A percentile compares a stretch with the other conserved stretches of the same genome.
These are phyloP conservation scores for Atlantisia rogersi DNA, from an alignment of 2,113 vertebrate species.

Conservation along the genomic window DNA sequence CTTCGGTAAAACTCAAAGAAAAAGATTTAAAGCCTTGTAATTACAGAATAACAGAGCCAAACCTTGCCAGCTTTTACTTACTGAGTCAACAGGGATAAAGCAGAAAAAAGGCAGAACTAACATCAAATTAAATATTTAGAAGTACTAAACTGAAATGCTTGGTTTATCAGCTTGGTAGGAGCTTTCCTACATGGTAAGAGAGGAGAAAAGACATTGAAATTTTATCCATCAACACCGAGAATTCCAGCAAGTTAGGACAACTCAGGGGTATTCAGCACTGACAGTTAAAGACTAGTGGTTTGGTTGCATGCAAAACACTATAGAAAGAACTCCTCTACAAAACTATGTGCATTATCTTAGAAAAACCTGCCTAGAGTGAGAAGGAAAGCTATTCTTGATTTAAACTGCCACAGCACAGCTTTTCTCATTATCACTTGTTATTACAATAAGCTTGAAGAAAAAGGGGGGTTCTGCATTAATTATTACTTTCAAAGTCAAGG, in stretches of 20 bases:
- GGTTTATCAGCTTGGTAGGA: not conserved
- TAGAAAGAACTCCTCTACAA: not conserved
- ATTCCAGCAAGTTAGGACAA: not conserved
- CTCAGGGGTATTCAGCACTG: not conserved
- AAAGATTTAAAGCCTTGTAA: conserved; percentile 25
- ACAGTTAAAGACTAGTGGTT: not conserved
- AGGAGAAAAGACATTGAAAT: not conserved
- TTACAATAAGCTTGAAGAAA: not conserved
- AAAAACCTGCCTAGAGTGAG: not conserved
- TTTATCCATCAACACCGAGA: not conserved
- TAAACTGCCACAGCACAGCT: not conserved
- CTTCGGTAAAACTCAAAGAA: conserved; percentile 18
- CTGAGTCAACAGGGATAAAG: not conserved
- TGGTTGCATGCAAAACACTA: not conserved
- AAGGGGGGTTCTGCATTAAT: not conserved
- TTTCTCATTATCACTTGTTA: not conserved
- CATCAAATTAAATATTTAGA: conserved; percentile 16
- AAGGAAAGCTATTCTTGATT: not conserved
- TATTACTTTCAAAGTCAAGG: not conserved
- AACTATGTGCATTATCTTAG: not conserved
- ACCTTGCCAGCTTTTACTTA: not conserved
- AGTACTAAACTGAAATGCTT: not conserved
- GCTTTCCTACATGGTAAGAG: not conserved
- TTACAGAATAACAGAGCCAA: not conserved
- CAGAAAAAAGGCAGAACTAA: not conserved